Base-by-base conservation (phyloP, 1,140 invertebrate genomes). In the Scaptomyza montana region DNA sequence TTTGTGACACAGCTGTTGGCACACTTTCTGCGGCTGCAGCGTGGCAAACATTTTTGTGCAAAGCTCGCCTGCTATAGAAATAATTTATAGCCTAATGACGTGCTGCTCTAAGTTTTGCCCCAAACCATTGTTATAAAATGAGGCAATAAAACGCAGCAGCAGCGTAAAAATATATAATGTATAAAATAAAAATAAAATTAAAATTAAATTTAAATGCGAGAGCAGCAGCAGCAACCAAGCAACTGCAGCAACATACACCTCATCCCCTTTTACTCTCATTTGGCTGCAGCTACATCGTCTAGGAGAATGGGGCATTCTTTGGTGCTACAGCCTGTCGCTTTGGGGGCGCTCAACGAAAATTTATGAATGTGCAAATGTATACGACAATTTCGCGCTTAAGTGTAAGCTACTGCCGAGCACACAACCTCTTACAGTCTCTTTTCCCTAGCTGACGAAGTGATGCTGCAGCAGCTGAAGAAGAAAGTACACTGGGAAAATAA, bases 341-440 rank as follows among this genome's bases (percentile, higher is more conserved):
- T 71, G 76, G 84, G 84, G 80, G 77, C 85, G 84, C 84, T 89
- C 84, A 84, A 84, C 84, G 77, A 89, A 85, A 89, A 89, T 89
- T 89, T 89, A 89, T 89, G 84, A 89, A 89, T 89, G 84, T 89
- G 84, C 84, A 89, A 89, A 89, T 89, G 84, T 87, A 78, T 84
- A 89, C 84, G 84, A 87, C 84, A 89, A 86, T 86, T 86, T 86
- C 84, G 84, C 82, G 78, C 84, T 87, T 86, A 86, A 86, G 87
- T 89, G 82, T 86, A 89, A 86, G 82, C 81, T 86, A 69, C 79
- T 71, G 78, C 75, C 56, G 51, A 65, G 30, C 47, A 51, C 50
- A n/a, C 21, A 3, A 6, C 30, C 9, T 12, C 7, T 2, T 5
- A 25, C 10, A 3, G 16, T 13, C 49, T 10, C 39, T 39, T 30